Evolutionary conservation across 30 jellyfish, hydroid and myxozoan species (phyloP).

Genomic region (Mastigias papua): DNA sequence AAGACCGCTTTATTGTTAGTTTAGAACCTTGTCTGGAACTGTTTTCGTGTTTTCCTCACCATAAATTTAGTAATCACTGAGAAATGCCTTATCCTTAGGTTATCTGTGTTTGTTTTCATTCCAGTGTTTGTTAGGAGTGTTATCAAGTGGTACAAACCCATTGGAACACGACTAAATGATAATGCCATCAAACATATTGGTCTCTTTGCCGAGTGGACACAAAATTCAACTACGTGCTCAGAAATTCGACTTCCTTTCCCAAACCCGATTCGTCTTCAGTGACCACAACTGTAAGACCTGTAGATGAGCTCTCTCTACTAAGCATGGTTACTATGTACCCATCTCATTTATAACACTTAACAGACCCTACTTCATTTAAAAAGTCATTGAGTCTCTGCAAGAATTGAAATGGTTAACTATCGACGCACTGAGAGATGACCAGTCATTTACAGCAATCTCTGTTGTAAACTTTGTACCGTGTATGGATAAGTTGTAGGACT

Average conservation of each 20-base stretch:
- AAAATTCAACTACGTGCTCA: no score
- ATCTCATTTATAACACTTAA: no score
- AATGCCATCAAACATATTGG: not conserved
- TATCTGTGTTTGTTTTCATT: constrained; percentile 29
- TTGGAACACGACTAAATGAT: not conserved
- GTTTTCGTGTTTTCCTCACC: not conserved
- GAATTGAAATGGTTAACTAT: no score
- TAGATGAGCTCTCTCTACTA: no score
- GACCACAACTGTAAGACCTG: no score
- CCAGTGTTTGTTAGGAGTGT: not conserved
- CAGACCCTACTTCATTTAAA: no score
- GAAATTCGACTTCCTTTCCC: not conserved
- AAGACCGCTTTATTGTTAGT: not conserved
- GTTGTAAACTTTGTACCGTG: no score
- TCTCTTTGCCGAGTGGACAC: not conserved
- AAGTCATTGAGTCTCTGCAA: no score
- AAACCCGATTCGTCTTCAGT: not conserved
- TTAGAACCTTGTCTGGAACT: not conserved
- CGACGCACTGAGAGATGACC: no score
- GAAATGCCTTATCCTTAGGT: constrained; percentile 6
- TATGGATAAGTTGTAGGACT: no score
- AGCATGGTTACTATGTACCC: no score
- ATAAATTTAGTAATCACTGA: not conserved
- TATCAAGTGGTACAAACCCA: not conserved
- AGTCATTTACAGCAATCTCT: no score